Evolutionary conservation across 2,113 vertebrate species (phyloP), one percentile per base, ranked within the genome.

Genomic region (Ophthalmolycus amberensis): DNA sequence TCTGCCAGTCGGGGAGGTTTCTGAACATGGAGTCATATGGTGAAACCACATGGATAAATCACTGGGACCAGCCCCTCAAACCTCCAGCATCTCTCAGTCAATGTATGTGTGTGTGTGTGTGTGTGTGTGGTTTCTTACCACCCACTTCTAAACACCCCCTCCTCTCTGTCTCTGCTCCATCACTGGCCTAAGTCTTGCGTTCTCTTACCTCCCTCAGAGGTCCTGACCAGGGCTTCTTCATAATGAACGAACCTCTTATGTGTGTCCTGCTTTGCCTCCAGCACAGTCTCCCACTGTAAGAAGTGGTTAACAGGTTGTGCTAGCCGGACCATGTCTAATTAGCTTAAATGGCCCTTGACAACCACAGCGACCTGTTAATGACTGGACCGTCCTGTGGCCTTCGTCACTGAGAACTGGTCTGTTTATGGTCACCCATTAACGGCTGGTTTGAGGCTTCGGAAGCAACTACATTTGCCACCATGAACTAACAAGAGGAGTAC

Each of bases 301-400:
- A 77, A 83, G 88, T 54, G 89, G 89, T 86, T 82, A 85, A 76
- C 88, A 87, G 89, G 86, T 88, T 86, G 69, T 85, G 89, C 76
- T 86, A 79, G 78, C 80, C 37, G 56, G 86, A 82, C 89, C 81
- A 1, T 90, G 90, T 85, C 86, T 90, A 85, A 91, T 90, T 74
- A 78, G 77, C 79, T 83, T 75, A 87, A 86, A 89, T 86, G 88
- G 63, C 58, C 84, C 84, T 73, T 84, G 84, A 87, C 87, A 67
- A 83, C 90, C 88, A 83, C 90, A 90, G 71, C 38, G 84, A 91
- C 89, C 83, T 86, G 86, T 80, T 90, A 85, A 90, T 90, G 88
- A 90, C 88, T 82, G 66, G 80, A 90, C 85, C n/a, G 22, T 85
- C 73, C 42, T 86, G 86, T 54, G 89, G 85, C 65, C 58, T 73